These are phyloP conservation scores for Monomorium pharaonis DNA, from an alignment of 1,140 invertebrate genomes.

Conservation along the genomic window DNA sequence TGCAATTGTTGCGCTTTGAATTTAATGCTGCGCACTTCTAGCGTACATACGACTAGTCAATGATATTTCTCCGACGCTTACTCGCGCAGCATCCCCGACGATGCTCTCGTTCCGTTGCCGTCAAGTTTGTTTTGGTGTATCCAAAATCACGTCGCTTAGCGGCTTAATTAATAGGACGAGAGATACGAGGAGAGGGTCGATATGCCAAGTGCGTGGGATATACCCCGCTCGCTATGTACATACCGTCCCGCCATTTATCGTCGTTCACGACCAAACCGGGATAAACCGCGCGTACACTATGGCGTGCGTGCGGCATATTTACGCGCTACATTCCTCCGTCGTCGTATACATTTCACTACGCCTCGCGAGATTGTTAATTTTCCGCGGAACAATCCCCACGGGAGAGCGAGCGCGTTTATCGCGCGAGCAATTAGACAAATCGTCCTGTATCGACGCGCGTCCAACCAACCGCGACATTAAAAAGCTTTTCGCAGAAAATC, in stretches of 20 bases:
- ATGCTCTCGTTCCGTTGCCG: not conserved
- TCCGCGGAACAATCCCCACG: not conserved
- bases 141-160: slow-evolving; percentile 22
- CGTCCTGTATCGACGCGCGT: not conserved
- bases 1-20: not conserved
- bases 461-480: not conserved
- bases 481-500: not conserved
- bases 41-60: not conserved
- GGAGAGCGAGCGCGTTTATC: not conserved
- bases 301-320: slow-evolving; percentile 24
- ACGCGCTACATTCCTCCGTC: slow-evolving; percentile 11
- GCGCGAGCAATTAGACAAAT: not conserved
- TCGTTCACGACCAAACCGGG: not conserved
- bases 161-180: slow-evolving; percentile 39
- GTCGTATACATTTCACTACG: too few relatives aligned
- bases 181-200: slow-evolving; percentile 18
- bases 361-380: slow-evolving; percentile 23
- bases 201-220: slow-evolving; percentile 33
- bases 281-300: slow-evolving; percentile 32
- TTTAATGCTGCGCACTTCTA: not conserved
- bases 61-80: not conserved
- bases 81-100: not conserved
- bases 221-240: slow-evolving; percentile 9
- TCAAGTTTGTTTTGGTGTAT: not conserved
- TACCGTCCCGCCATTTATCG: slow-evolving; percentile 44